A percentile compares a stretch with the other conserved stretches of the same genome.
These are phyloP conservation scores for Mythimna loreyi DNA, from an alignment of 2,888 invertebrate species.

Conservation along the genomic window DNA sequence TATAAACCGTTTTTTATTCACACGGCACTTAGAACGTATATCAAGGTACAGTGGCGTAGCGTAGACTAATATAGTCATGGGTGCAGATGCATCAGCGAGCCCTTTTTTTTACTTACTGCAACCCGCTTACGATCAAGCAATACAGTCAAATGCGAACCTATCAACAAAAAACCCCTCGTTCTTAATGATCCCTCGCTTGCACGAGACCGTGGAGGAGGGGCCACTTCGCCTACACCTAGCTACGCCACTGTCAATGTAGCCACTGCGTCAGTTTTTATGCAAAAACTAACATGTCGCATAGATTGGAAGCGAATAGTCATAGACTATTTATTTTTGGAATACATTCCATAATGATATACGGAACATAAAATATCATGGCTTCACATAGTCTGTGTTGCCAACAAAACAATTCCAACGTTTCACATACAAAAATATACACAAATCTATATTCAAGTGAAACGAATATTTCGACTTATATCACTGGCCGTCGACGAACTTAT, in stretches of 20 bases:
- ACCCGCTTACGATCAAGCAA: too few relatives aligned
- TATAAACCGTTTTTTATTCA: background rate
- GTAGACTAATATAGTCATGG: too few relatives aligned
- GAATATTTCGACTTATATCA: background rate
- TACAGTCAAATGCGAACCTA: too few relatives aligned
- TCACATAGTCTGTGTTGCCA: background rate
- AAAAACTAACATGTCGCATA: background rate
- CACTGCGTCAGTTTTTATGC: background rate
- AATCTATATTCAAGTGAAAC: conserved; percentile 13
- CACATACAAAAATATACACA: conserved; percentile 13
- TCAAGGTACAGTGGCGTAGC: background rate
- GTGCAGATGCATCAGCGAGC: too few relatives aligned
- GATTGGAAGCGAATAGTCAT: background rate
- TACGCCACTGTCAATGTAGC: background rate
- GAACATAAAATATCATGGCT: background rate
- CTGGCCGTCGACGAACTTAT: background rate
- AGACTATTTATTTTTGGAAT: background rate
- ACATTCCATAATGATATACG: background rate
- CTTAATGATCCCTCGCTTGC: too few relatives aligned
- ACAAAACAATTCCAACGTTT: conserved; percentile 6
- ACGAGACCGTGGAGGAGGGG: too few relatives aligned
- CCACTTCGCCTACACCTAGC: too few relatives aligned
- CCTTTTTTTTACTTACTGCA: too few relatives aligned
- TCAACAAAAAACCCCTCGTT: too few relatives aligned
- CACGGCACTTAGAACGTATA: background rate